Evolutionary conservation across 2,888 invertebrate genomes (phyloP), one percentile per base, ranked within the genome.

Genomic region (Melanostoma mellinum): DNA sequence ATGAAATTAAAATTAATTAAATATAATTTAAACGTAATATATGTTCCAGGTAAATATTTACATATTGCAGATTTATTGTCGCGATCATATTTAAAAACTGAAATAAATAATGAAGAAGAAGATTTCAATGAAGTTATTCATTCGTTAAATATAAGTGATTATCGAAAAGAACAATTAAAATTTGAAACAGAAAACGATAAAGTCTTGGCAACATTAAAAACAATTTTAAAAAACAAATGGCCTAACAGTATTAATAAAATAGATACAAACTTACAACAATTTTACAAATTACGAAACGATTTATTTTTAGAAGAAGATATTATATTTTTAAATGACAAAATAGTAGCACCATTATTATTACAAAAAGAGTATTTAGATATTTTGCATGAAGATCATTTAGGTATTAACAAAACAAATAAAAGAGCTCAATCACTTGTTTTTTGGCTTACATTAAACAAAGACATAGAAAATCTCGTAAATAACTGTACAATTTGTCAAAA

Each of bases 1-100:
- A 67, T 87, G 69, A 86, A 81, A 67, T 46, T 87, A n/a, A 86
- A 82, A 65, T 71, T 88, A 10, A 38, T 86, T 33, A 87, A 84
- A 67, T 88, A 87, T n/a, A 8, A 71, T 10, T 33, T 71, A 4
- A 33, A 71, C 9, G n/a, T 58, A 4, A 2, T 10, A 8, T 58
- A 50, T 35, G 10, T 71, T 5, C 60, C 71, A 9, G 71, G 60
- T 5, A 52, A 60, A 44, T 3, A 56, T 2, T 5, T 60, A 3
- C 71, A 71, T 30, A 44, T 71, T 4, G 71, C 60, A 2, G 60
- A 71, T 8, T n/a, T 71, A 3, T 10, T 71, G 6, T 71, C 60
- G 1, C 6, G 42, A 3, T 5, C 6, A 6, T 5, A 42, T 42
- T 6, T 9, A 4, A 42, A 42, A 3, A 6, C 42, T 6, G 42